Conservation (phyloP, 2,888 invertebrate species). For the Aricia artaxerxes region DNA sequence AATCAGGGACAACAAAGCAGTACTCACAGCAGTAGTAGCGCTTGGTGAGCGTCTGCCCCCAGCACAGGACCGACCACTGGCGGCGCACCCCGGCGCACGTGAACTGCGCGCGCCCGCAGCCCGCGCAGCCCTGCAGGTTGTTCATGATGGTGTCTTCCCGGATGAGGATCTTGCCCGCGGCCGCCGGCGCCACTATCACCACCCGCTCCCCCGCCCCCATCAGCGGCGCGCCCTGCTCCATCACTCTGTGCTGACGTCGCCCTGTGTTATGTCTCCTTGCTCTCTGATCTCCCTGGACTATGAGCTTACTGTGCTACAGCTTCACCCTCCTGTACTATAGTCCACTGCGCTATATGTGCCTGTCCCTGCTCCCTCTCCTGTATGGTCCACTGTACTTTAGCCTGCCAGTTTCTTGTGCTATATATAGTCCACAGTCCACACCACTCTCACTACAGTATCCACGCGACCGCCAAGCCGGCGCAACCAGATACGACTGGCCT, state of each 20-base stretch:
- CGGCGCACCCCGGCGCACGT: conserved; percentile 63
- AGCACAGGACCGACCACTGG: conserved; percentile 69
- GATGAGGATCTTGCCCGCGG: conserved; percentile 59
- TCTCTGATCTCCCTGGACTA: not conserved
- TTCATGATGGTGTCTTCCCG: conserved; percentile 69
- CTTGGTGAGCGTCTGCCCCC: conserved; percentile 66
- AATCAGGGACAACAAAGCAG: not conserved
- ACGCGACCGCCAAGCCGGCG: not conserved
- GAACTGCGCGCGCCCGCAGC: conserved; percentile 63
- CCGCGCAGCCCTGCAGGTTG: conserved; percentile 62
- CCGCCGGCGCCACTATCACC: conserved; percentile 46
- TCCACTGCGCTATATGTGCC: not conserved
- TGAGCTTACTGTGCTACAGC: not conserved
- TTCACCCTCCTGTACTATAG: not conserved
- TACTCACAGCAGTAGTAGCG: conserved; percentile 71
- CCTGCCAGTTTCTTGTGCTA: not conserved
- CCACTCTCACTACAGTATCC: not conserved
- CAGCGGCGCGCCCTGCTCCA: conserved; percentile 30
- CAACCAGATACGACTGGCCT: conserved; percentile 8
- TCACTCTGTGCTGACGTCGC: not conserved
- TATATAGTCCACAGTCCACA: not conserved
- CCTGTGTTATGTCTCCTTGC: not conserved
- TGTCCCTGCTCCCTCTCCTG: not conserved
- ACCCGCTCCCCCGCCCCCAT: conserved; percentile 53
- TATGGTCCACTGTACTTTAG: not conserved